Percentiles rank a stretch among this genome's conserved stretches.
These are phyloP conservation scores for Campoplex nolae DNA, from an alignment of 2,888 invertebrate species.

Conservation along the genomic window DNA sequence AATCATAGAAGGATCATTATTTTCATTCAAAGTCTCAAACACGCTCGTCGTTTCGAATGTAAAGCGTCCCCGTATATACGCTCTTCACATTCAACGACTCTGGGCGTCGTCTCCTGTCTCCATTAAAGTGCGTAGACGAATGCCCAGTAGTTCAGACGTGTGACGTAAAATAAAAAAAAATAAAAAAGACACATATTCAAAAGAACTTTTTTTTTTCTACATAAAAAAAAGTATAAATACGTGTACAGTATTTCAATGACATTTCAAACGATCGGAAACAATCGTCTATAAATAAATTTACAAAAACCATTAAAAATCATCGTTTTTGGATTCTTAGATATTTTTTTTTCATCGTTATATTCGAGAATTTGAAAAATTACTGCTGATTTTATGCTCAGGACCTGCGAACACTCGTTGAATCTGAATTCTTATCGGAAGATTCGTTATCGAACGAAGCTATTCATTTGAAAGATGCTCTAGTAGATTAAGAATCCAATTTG, in stretches of 20 bases:
- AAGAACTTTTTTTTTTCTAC: not conserved
- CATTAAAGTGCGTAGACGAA: conserved; percentile 28
- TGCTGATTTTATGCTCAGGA: not conserved
- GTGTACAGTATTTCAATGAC: not conserved
- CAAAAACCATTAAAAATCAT: not conserved
- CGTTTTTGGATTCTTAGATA: not conserved
- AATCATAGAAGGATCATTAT: conserved; percentile 27
- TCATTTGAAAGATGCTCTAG: no score
- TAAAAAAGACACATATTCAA: not conserved
- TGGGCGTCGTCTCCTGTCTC: conserved; percentile 17
- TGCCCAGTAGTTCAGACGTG: conserved; percentile 10
- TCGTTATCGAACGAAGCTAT: no score
- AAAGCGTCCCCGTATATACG: not conserved
- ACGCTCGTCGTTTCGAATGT: conserved; percentile 16
- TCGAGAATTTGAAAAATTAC: no score
- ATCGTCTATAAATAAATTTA: not conserved
- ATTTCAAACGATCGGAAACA: not conserved
- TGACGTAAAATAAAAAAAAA: not conserved
- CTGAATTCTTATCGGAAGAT: no score
- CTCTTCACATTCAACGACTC: conserved; percentile 18
- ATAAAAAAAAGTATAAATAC: not conserved
- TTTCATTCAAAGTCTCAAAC: conserved; percentile 12
- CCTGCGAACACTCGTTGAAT: not conserved
- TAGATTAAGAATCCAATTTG: no score
- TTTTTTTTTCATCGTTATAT: not conserved